A percentile compares a stretch with the other conserved stretches of the same genome.
Evolutionary conservation across 2,888 invertebrate species (phyloP).

Genomic region (Rhingia rostrata): DNA sequence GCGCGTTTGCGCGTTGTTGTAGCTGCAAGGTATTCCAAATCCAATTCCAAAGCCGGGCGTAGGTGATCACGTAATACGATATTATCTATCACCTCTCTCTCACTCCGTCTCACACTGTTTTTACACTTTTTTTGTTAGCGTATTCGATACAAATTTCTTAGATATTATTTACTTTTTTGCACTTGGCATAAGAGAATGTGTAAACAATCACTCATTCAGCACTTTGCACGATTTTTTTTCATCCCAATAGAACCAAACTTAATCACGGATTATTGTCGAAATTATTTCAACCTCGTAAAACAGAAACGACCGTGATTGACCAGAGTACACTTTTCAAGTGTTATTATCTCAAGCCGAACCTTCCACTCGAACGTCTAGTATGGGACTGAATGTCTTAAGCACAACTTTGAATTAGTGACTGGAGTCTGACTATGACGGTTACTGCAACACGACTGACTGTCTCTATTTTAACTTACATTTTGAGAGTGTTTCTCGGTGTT

Average conservation of each 20-base stretch:
- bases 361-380: constrained; percentile 58
- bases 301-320: constrained; percentile 29
- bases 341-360: constrained; percentile 44
- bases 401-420: constrained; percentile 46
- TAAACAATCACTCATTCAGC: constrained; percentile 26
- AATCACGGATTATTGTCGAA: constrained; percentile 1
- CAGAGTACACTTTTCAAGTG: constrained; percentile 11
- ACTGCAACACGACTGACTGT: background rate
- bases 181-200: constrained; percentile 35
- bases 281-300: constrained; percentile 20
- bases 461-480: constrained; percentile 11
- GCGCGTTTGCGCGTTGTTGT: constrained; percentile 37
- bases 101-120: constrained; percentile 19
- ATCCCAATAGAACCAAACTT: constrained; percentile 18
- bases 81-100: constrained; percentile 41
- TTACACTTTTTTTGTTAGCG: constrained; percentile 29
- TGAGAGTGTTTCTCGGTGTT: constrained; percentile 18
- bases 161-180: constrained; percentile 20
- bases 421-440: constrained; percentile 16
- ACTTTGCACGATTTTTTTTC: constrained; percentile 26
- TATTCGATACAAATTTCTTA: constrained; percentile 15
- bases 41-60: constrained; percentile 70
- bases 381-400: constrained; percentile 60
- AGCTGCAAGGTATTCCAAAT: constrained; percentile 57
- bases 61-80: constrained; percentile 72